Conservation (phyloP, 1,140 invertebrate genomes). For the Phortica variegata region DNA sequence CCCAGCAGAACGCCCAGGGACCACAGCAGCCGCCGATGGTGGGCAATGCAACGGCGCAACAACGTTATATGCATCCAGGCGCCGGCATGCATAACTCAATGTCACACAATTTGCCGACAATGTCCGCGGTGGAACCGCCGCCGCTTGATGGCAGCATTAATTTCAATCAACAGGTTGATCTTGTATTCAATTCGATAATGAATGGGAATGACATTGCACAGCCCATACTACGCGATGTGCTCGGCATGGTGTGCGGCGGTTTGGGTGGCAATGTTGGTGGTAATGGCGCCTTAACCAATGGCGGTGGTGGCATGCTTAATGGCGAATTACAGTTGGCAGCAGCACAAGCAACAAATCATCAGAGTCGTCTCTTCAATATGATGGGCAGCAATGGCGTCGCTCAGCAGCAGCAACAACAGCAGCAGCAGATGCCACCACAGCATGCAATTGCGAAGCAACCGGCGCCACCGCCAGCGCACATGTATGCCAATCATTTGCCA, state of each 20-base stretch:
- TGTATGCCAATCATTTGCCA: conserved; percentile 8
- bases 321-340: conserved; percentile 29
- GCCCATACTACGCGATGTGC: conserved; percentile 46
- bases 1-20: conserved; percentile 23
- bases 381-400: conserved; percentile 22
- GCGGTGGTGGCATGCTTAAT: conserved; percentile 25
- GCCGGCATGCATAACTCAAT: too few relatives aligned
- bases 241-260: conserved; percentile 41
- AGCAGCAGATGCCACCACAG: conserved; percentile 29
- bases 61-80: conserved; percentile 3
- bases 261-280: conserved; percentile 1
- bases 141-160: conserved; percentile 38
- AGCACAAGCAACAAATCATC: conserved; percentile 14
- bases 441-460: conserved; percentile 1
- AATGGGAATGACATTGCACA: conserved; percentile 53
- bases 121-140: conserved; percentile 34
- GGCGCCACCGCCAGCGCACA: conserved; percentile 8
- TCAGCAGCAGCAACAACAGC: conserved; percentile 19
- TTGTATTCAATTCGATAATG: conserved; percentile 54
- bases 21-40: conserved; percentile 22
- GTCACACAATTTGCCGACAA: background rate
- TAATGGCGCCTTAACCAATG: conserved; percentile 8
- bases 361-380: conserved; percentile 40
- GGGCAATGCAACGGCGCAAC: too few relatives aligned
- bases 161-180: conserved; percentile 55